Percentiles rank a stretch among this genome's conserved stretches.
phyloP scores from a whole-genome alignment of 1,140 invertebrate species.

The Ceratina calcarata region DNA sequence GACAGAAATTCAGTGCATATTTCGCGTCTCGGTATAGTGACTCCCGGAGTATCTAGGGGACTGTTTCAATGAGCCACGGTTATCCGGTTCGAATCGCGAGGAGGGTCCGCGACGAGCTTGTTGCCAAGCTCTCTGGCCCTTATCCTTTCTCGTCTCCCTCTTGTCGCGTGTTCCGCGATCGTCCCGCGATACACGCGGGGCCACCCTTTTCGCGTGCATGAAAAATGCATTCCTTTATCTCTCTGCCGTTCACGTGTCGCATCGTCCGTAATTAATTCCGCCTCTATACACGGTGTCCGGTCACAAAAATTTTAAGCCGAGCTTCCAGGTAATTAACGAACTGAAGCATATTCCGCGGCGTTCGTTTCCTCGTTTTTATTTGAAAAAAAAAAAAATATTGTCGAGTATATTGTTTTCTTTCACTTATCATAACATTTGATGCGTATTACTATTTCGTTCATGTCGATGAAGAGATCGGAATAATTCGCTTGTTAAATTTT shows the following conservation, averaged over 20 bases:
- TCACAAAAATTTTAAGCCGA: too few relatives aligned
- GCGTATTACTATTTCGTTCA: too few relatives aligned
- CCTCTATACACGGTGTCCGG: too few relatives aligned
- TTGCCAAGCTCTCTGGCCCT: background rate
- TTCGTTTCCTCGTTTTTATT: too few relatives aligned
- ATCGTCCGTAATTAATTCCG: conserved; percentile 25
- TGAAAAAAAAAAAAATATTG: too few relatives aligned
- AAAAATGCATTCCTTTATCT: conserved; percentile 37
- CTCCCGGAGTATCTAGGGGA: conserved; percentile 7
- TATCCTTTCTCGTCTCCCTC: background rate
- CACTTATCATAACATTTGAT: too few relatives aligned
- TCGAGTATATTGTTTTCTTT: too few relatives aligned
- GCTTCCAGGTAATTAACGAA: too few relatives aligned
- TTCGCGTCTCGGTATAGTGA: background rate
- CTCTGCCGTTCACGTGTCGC: conserved; percentile 11
- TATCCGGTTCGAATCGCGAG: conserved; percentile 60
- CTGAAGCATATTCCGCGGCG: too few relatives aligned
- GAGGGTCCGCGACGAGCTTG: conserved; percentile 48
- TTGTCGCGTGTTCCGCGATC: conserved; percentile 44
- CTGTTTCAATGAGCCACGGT: conserved; percentile 36
- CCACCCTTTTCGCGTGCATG: conserved; percentile 41
- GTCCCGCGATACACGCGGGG: conserved; percentile 38
- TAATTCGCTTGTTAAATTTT: too few relatives aligned
- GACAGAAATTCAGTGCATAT: too few relatives aligned
- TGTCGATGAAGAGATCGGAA: too few relatives aligned